Base-by-base conservation (phyloP, 2,113 vertebrate species). In the Marmota monax region DNA sequence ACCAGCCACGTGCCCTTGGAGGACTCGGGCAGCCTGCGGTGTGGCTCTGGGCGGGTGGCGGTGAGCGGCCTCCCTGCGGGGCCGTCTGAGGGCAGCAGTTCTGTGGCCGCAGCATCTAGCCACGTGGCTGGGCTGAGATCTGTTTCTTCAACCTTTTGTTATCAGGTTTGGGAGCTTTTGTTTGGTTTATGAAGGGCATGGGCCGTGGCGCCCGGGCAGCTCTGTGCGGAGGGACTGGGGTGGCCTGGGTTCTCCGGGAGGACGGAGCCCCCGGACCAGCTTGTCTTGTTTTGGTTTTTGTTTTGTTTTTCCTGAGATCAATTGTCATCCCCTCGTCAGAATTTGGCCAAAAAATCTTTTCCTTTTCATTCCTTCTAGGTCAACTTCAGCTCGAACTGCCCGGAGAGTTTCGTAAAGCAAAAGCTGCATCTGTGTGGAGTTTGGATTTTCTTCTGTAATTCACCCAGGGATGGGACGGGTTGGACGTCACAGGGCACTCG, bases 11-110 rank as follows among this genome's bases (percentile, higher is more conserved):
- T 2, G 78, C 58, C 51, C 61, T 48, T 20, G 88, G 73, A 8
- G 2, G 48, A 48, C 45, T 51, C 32, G n/a, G 0, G 42, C 7
- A 4, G 25, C 5, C 37, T 42, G 42, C 42, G 42, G 42, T 42
- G 5, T 10, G 25, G 61, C 8, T 7, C 7, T 1, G 56, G 56
- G 20, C 22, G 56, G 22, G 61, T 61, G 61, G 23, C 3, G 25
- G 61, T 25, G 61, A 11, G 25, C 7, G 5, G 39, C 25, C 1
- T 42, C 80, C 0, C 27, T 1, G 2, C 1, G 7, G 13, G 51
- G 32, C 7, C 0, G 2, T 12, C 9, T 12, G 13, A 10, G 8
- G 5, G 0, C 22, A 0, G 2, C 34, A 39, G 23, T 22, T 14
- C 4, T 4, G 0, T 29, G 45, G 22, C 76, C 39, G 9, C 48